phyloP scores from a whole-genome alignment of 2,113 vertebrate species.

The Callionymus lyra region DNA sequence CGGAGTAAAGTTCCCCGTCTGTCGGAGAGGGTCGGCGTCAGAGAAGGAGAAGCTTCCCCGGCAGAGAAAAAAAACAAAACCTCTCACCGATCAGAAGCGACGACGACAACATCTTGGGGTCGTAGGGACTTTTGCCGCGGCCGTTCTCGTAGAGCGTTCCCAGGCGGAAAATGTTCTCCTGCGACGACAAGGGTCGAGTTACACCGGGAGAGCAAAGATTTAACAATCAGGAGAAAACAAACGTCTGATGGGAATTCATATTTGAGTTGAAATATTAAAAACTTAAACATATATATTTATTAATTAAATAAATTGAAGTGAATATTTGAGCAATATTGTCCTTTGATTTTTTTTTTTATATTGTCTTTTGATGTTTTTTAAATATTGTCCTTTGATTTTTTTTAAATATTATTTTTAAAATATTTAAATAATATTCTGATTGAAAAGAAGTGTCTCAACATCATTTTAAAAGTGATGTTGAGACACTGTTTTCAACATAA shows the following conservation, averaged over 20 bases:
- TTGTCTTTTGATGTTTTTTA: no score
- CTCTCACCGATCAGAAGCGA: conserved; percentile 86
- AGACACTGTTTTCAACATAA: no score
- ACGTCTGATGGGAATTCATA: neutral
- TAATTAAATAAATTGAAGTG: no score
- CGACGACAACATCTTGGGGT: conserved; percentile 89
- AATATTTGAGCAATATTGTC: no score
- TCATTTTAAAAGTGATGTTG: no score
- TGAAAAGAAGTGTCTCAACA: no score
- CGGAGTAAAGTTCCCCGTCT: conserved; percentile 96
- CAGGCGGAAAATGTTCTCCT: conserved; percentile 93
- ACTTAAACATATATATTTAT: no score
- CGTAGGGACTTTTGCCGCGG: conserved; percentile 96
- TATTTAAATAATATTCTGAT: no score
- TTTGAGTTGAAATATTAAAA: no score
- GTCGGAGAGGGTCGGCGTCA: conserved; percentile 26
- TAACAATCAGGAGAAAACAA: conserved; percentile 4
- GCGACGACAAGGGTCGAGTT: conserved; percentile 4
- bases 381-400: no score
- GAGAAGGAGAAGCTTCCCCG: conserved; percentile 12
- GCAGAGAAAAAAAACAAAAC: conserved; percentile 7
- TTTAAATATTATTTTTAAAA: no score
- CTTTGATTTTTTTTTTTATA: no score
- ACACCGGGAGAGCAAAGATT: conserved; percentile 27
- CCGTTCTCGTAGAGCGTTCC: conserved; percentile 90